Base-by-base conservation (phyloP, 2,797 vertebrate species). In the Darevskia nairensis region DNA sequence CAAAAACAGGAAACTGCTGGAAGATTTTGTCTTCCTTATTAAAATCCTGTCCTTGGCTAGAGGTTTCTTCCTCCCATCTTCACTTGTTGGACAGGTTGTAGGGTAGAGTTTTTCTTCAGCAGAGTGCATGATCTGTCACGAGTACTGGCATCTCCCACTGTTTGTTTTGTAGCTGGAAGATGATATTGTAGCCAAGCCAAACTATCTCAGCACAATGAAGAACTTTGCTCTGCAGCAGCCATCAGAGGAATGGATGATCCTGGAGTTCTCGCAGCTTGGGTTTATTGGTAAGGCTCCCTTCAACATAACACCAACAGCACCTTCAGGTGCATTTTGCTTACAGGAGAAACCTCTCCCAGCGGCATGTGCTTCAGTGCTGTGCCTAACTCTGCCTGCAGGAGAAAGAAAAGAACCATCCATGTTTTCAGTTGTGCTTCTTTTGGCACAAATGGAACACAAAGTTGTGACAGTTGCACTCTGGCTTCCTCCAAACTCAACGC, bases 121-220 rank as follows among this genome's bases (percentile, higher is more conserved):
- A 85, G 90, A 87, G 80, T 23, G 77, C 79, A 88, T 90, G 91
- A 44, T 83, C 75, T 86, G n/a, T 89, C 81, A 7, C 1, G 86
- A 84, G 74, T 78, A 87, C 80, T 89, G 66, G 89, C 72, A 25
- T 86, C 85, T 88, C 78, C 76, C 90, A 23, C 61, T 74, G 7
- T 85, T 39, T 93, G 85, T 93, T n/a, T 81, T 93, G 82, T 96
- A 99, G 99, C 95, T 99, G 91, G 99, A 99, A 96, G 99, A 99
- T 5, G 99, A 99, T 93, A 99, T 99, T 6, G 98, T 99, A n/a
- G 99, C 98, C 91, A 98, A 98, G 93, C 98, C 99, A 64, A 99
- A 98, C 97, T 99, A 97, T 97, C 98, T 99, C 96, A 99, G 98
- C 96, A 99, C 99, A 61, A 99, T 99, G 99, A 99, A 99, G 97